phyloP scores from a whole-genome alignment of 2,888 invertebrate genomes.

The Phengaris arion region DNA sequence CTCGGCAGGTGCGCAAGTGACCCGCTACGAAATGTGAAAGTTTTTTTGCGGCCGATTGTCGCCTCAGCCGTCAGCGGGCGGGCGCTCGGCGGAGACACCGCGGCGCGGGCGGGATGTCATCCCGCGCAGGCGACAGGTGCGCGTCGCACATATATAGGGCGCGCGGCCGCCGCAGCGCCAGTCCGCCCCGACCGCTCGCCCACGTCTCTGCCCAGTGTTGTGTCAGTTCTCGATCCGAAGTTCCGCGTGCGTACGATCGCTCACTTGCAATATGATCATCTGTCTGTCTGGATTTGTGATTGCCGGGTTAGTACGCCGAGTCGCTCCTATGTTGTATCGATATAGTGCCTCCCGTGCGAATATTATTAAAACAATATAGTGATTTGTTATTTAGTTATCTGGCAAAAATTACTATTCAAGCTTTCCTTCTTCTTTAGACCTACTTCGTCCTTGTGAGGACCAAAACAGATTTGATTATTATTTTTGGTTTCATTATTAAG shows the following conservation, averaged over 20 bases:
- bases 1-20: slow-evolving; percentile 29
- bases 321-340: neutral
- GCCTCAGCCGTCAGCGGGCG: neutral
- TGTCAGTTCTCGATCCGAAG: neutral
- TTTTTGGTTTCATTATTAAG: no score
- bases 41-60: slow-evolving; percentile 7
- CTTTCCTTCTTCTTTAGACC: no score
- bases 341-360: no score
- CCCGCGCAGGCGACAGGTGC: slow-evolving; percentile 10
- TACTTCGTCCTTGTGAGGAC: no score
- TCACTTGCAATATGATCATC: slow-evolving; percentile 63
- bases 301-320: slow-evolving; percentile 61
- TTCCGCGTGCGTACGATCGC: slow-evolving; percentile 16
- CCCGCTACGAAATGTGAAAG: slow-evolving; percentile 15
- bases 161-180: slow-evolving; percentile 30
- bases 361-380: no score
- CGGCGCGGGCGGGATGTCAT: slow-evolving; percentile 5
- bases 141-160: slow-evolving; percentile 37
- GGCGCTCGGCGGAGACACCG: no score
- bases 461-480: no score
- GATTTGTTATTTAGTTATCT: no score
- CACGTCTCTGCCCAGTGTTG: neutral
- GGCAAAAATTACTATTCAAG: no score
- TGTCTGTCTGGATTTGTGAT: slow-evolving; percentile 76
- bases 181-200: slow-evolving; percentile 24